phyloP scores from a whole-genome alignment of 2,797 vertebrate species.

The Meriones psammophilus region DNA sequence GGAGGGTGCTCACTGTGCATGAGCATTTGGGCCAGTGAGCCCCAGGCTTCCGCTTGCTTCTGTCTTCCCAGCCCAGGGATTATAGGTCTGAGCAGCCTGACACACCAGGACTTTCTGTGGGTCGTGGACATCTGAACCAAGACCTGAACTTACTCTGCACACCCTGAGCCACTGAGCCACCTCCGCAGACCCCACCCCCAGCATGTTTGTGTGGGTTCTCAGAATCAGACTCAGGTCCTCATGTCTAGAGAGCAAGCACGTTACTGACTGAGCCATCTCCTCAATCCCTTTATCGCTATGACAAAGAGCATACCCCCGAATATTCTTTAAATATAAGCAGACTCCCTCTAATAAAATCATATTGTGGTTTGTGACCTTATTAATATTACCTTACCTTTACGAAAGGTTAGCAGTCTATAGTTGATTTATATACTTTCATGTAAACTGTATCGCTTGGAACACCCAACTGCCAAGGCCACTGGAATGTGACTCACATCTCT shows the following conservation, averaged over 20 bases:
- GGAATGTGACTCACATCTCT: not conserved
- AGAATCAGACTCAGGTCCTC: not conserved
- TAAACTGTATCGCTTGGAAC: not conserved
- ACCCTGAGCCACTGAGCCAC: not conserved
- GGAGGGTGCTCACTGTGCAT: not conserved
- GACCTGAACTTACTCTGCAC: too few species aligned
- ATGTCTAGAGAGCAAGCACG: not conserved
- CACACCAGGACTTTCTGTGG: too few species aligned
- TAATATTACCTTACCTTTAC: not conserved
- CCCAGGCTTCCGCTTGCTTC: not conserved
- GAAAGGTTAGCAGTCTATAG: not conserved
- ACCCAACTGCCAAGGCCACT: too few species aligned
- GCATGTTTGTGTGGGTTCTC: not conserved
- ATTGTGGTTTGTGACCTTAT: slow-evolving; percentile 1
- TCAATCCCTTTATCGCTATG: not conserved
- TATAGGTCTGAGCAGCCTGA: too few species aligned
- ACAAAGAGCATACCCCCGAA: not conserved
- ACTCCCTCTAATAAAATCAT: not conserved
- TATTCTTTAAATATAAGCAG: not conserved
- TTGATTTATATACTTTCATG: not conserved
- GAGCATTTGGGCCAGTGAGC: not conserved
- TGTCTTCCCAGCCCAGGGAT: not conserved
- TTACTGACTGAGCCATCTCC: not conserved
- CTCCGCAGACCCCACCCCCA: not conserved
- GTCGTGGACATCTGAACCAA: not conserved